Evolutionary conservation across 2,888 invertebrate species (phyloP).

Genomic region (Apamea epomidion): DNA sequence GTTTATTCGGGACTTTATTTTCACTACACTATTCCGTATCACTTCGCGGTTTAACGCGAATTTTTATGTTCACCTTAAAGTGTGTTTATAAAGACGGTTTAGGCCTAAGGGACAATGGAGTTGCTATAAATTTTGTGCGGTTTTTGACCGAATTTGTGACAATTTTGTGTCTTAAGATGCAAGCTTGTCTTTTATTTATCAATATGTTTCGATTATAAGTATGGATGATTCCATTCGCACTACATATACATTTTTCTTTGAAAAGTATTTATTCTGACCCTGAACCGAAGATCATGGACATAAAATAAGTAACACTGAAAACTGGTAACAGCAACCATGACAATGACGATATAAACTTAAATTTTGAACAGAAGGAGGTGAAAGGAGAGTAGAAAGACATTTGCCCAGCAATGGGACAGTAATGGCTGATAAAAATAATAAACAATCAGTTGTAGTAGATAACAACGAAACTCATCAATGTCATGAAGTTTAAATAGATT

Average conservation of each 20-base stretch:
- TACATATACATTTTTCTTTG: not conserved
- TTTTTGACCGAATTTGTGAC: conserved; percentile 5
- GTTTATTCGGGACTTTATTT: conserved; percentile 76
- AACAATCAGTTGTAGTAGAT: not conserved
- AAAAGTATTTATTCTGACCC: not conserved
- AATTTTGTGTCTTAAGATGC: not conserved
- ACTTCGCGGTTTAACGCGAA: conserved; percentile 61
- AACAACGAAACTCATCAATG: not conserved
- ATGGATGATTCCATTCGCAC: not conserved
- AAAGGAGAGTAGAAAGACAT: not conserved
- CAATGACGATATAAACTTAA: not conserved
- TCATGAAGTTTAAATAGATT: not conserved
- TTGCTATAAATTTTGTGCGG: not conserved
- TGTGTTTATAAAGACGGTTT: conserved; percentile 42
- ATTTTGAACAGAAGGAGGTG: not conserved
- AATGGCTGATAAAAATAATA: not conserved
- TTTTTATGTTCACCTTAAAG: conserved; percentile 61
- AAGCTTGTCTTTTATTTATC: not conserved
- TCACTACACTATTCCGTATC: conserved; percentile 68
- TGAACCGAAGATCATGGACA: not conserved
- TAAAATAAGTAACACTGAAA: not conserved
- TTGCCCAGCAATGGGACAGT: not conserved
- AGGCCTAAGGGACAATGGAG: not conserved
- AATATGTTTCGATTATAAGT: not conserved
- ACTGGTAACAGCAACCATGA: not conserved